Percentiles rank a stretch among this genome's conserved stretches.
Conservation (phyloP, 2,797 vertebrate genomes). For the Naso thynnoides region DNA sequence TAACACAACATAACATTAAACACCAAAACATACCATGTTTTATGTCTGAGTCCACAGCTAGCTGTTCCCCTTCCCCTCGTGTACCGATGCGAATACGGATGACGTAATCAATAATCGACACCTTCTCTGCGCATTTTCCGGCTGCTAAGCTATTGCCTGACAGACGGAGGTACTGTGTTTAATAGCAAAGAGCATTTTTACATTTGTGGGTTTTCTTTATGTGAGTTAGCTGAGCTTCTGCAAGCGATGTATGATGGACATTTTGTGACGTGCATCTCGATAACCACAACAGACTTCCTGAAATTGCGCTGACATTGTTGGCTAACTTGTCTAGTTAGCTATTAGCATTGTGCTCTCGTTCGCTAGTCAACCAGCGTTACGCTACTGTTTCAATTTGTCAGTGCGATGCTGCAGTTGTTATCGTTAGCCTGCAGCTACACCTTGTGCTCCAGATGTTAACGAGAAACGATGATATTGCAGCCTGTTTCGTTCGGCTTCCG, state of each 20-base stretch:
- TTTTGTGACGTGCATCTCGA: background rate
- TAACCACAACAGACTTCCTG: background rate
- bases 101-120: constrained; percentile 71
- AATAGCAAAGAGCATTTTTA: background rate
- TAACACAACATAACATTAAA: background rate
- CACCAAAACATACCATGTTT: constrained; percentile 69
- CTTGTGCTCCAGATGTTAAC: constrained; percentile 16
- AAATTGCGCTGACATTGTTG: constrained; percentile 57
- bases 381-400: constrained; percentile 16
- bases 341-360: constrained; percentile 46
- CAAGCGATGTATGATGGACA: rapidly evolving
- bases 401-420: constrained; percentile 17
- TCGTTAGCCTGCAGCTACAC: constrained; percentile 28
- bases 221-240: background rate
- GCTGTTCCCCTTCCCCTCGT: constrained; percentile 65
- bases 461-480: constrained; percentile 18
- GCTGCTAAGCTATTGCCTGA: constrained; percentile 62
- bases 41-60: background rate
- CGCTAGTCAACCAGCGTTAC: background rate
- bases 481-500: background rate
- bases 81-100: background rate
- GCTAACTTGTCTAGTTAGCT: constrained; percentile 58
- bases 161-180: constrained; percentile 62
- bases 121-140: constrained; percentile 61
- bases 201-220: background rate